Base-by-base conservation (phyloP, 2,113 vertebrate species). In the Cyprinus carpio region DNA sequence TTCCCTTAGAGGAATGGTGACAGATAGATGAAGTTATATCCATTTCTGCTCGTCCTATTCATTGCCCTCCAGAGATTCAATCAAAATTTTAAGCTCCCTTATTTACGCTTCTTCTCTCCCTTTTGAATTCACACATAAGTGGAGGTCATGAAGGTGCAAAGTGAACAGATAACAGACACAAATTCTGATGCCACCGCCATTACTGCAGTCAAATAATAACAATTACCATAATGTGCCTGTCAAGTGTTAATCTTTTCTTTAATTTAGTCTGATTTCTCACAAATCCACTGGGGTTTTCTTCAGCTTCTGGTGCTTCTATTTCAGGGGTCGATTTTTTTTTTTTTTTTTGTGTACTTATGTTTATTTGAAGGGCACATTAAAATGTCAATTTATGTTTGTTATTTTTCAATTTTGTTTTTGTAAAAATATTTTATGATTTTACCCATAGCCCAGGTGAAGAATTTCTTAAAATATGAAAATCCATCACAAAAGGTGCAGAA, bases 1-100 rank as follows among this genome's bases (percentile, higher is more conserved):
- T 74, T 49, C 43, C 78, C 74, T 40, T 74, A 51, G 71, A 87
- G 76, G 74, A 75, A 81, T 82, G 74, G 40, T 85, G 89, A 84
- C 88, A 85, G 84, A 64, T 85, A 84, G 89, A 88, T 89, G 83
- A 87, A 87, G 85, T 88, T 88, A 82, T 81, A 89, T 87, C 87
- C 72, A 75, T 87, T 81, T 71, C 62, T 76, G 43, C 49, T 84
- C 82, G 34, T 88, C 83, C 69, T 29, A 51, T 76, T 81, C 58
- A 56, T 76, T 76, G 82, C 84, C 71, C 84, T 86, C 60, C 82
- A 79, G 46, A 84, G 72, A 84, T 89, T 84, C 76, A 84, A 80
- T 89, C 88, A 89, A 65, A 72, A 37, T 65, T 64, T 84, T 37
- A 89, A 81, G 65, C 85, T 87, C 34, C 40, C 49, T 81, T 84